A percentile compares a stretch with the other conserved stretches of the same genome.
Evolutionary conservation across 2,113 vertebrate genomes (phyloP).

Genomic region (Archilochus colubris): DNA sequence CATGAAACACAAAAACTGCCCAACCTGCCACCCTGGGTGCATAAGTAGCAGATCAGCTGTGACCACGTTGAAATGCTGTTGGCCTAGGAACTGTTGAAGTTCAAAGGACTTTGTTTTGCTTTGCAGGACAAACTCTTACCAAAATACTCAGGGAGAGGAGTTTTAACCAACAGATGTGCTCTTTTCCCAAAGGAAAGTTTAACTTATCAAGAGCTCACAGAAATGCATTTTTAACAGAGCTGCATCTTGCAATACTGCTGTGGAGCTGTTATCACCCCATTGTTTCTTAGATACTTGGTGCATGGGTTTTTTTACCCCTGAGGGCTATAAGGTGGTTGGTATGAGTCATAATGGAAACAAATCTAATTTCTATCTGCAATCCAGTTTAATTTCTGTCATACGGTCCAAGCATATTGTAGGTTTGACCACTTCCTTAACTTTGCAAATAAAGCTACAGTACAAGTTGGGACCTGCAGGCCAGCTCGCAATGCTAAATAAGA

Average conservation of each 20-base stretch:
- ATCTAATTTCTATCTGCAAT: conserved; percentile 47
- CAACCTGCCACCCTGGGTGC: conserved; percentile 57
- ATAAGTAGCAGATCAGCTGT: conserved; percentile 75
- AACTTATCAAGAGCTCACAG: conserved; percentile 71
- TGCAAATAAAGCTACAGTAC: conserved; percentile 56
- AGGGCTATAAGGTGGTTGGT: conserved; percentile 50
- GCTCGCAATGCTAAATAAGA: conserved; percentile 62
- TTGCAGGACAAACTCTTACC: conserved; percentile 71
- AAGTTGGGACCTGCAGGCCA: conserved; percentile 67
- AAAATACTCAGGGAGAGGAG: conserved; percentile 69
- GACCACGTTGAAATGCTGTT: conserved; percentile 76
- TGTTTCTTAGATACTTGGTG: conserved; percentile 17
- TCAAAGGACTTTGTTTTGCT: conserved; percentile 75
- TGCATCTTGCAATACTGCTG: conserved; percentile 48
- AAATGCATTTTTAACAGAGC: conserved; percentile 73
- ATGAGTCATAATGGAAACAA: conserved; percentile 36
- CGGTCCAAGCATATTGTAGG: conserved; percentile 36
- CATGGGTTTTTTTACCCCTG: background rate
- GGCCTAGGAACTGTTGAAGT: conserved; percentile 74
- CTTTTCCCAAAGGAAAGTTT: conserved; percentile 65
- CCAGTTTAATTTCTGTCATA: conserved; percentile 33
- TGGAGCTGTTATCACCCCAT: conserved; percentile 39
- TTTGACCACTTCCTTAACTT: conserved; percentile 55
- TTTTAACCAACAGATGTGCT: conserved; percentile 54
- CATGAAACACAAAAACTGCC: background rate